phyloP scores from a whole-genome alignment of 2,888 invertebrate species.

The Pyrrhosoma nymphula region DNA sequence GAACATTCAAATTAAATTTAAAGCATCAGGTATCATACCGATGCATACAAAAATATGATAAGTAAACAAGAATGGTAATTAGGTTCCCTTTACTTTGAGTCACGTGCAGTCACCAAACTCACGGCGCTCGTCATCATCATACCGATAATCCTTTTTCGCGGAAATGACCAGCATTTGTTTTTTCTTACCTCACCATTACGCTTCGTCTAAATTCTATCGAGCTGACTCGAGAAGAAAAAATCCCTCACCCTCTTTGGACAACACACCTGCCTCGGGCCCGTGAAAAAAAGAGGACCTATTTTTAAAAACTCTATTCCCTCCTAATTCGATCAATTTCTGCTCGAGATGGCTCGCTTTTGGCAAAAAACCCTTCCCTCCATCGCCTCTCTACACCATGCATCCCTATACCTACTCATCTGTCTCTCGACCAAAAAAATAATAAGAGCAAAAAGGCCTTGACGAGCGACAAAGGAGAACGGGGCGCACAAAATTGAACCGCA shows the following conservation, averaged over 20 bases:
- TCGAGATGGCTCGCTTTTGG: not conserved
- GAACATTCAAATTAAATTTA: too few species aligned
- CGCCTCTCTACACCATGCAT: not conserved
- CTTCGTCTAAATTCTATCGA: not conserved
- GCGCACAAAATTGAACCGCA: not conserved
- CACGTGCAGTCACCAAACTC: too few species aligned
- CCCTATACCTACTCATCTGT: too few species aligned
- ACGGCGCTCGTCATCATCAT: too few species aligned
- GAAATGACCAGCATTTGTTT: too few species aligned
- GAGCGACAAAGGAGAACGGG: not conserved
- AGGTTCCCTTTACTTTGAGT: too few species aligned
- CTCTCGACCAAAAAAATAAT: not conserved
- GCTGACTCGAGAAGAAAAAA: not conserved
- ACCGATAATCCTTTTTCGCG: too few species aligned
- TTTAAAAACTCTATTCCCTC: not conserved
- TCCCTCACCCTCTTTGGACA: not conserved
- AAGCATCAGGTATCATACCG: too few species aligned
- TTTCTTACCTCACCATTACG: too few species aligned
- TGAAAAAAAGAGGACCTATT: not conserved
- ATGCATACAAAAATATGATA: too few species aligned
- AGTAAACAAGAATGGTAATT: too few species aligned
- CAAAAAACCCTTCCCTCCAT: not conserved
- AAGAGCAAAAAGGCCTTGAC: not conserved
- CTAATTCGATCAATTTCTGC: constrained; percentile 4
- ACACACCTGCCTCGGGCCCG: not conserved